Evolutionary conservation across 1,140 invertebrate species (phyloP), one percentile per base, ranked within the genome.

Genomic region (Muscidifurax raptorellus): DNA sequence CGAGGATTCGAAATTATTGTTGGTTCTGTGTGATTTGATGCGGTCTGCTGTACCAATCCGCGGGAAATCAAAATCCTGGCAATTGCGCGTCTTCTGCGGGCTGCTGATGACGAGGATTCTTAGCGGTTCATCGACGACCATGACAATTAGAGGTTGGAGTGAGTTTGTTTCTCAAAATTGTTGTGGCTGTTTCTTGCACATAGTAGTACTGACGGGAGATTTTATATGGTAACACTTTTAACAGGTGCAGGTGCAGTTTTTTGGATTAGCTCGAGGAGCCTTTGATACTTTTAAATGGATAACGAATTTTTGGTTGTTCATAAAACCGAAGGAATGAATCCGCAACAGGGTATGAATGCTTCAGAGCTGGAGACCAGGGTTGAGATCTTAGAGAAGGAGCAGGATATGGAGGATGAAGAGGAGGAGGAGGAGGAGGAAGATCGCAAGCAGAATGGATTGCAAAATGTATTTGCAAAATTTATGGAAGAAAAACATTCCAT

Each of bases 401-500:
- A 77, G 36, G 67, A 79, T 18, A 67, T 82, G 25, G 67, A 85
- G 71, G 84, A 78, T 18, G 13, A 72, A 28, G 18, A 77, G 2
- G 76, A 85, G 1, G 18, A 77, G 36, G 67, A 79, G 25, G 67
- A 85, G 71, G 84, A 78, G n/a, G 13, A 72, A 28, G 18, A 77
- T 7, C 28, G 18, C 18, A 85, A 85, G n/a, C 22, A 7, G 1
- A 90, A 86, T 30, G 91, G 92, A 1, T 82, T 91, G 69, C 90
- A 93, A 87, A 89, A 89, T 84, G 88, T 91, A 71, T 86, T 93
- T 32, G 89, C 92, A 0, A 93, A 92, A 89, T 89, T 93, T 86
- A 89, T 93, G 87, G 92, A 93, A 84, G 92, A 93, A 28, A 93
- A 93, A 66, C 91, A 92, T 79, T 91, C 90, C 10, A 91, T 91